Percentiles rank a stretch among this genome's conserved stretches.
These are phyloP conservation scores for Oryzias javanicus DNA, from an alignment of 2,113 vertebrate genomes.

Conservation along the genomic window DNA sequence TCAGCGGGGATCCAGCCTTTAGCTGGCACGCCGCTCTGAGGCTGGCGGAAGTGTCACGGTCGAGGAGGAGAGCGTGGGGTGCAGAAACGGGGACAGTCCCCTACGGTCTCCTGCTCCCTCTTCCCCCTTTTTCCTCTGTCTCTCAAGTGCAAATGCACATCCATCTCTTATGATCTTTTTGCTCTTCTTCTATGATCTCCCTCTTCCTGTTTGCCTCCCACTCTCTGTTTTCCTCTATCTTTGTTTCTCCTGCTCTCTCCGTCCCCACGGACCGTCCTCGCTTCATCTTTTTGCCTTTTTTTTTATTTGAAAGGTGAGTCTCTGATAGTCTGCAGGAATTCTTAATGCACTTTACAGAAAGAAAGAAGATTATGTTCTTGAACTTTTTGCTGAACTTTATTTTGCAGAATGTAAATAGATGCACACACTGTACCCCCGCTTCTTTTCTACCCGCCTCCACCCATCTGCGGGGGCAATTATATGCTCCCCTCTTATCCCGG, in stretches of 20 bases:
- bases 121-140: slow-evolving; percentile 41
- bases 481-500: slow-evolving; percentile 49
- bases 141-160: slow-evolving; percentile 67
- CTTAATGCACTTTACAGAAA: slow-evolving; percentile 54
- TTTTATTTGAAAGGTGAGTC: slow-evolving; percentile 47
- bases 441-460: slow-evolving; percentile 31
- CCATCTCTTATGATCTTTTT: slow-evolving; percentile 70
- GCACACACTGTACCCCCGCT: slow-evolving; percentile 36
- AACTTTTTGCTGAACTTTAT: slow-evolving; percentile 55
- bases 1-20: slow-evolving; percentile 66
- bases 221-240: slow-evolving; percentile 60
- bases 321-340: slow-evolving; percentile 56
- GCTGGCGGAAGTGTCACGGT: slow-evolving; percentile 66
- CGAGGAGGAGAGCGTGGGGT: slow-evolving; percentile 66
- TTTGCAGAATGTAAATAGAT: slow-evolving; percentile 49
- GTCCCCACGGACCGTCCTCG: slow-evolving; percentile 65
- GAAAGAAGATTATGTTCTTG: slow-evolving; percentile 3
- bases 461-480: slow-evolving; percentile 66
- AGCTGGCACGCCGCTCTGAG: slow-evolving; percentile 47
- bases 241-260: slow-evolving; percentile 57
- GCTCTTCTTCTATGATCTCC: slow-evolving; percentile 70
- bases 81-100: slow-evolving; percentile 75
- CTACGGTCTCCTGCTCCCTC: slow-evolving; percentile 69
- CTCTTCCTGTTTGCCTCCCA: slow-evolving; percentile 70
- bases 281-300: slow-evolving; percentile 65